Evolutionary conservation across 1,140 invertebrate species (phyloP), one percentile per base, ranked within the genome.

Genomic region (Meloidogyne floridensis): DNA sequence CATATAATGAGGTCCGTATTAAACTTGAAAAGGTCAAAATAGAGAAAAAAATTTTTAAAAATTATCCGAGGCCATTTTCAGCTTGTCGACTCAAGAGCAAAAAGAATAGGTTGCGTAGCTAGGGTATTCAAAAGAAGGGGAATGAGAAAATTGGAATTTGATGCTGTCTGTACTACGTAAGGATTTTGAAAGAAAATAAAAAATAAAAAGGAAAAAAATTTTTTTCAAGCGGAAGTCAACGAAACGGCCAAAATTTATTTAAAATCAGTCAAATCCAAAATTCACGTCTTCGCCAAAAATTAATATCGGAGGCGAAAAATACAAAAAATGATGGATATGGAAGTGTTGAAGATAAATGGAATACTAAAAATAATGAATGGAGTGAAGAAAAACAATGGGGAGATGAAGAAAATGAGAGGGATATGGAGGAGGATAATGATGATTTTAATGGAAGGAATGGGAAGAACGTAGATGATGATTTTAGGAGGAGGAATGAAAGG

Each of bases 101-200:
- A 8, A 18, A 69, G 77, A 42, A 79, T 79, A 32, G 77, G 77
- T 10, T 79, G 77, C 18, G 65, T 20, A 51, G 77, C 59, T 4
- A 20, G 77, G 18, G 2, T 79, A 4, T 79, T 65, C 54, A 79
- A 79, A 71, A 51, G 9, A 51, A n/a, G 65, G 15, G 18, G 18
- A 11, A 71, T 42, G 42, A 3, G 20, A 15, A 43, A 71, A 72
- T 71, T 79, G 20, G 47, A 72, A n/a, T 79, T 79, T 13, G 77
- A 69, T 18, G 77, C 42, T 20, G 13, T 79, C 10, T 79, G 77
- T 51, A 69, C 59, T 51, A 79, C 65, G 65, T 69, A 79, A 77
- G 3, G 3, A 43, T n/a, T 13, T 7, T 20, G 32, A 43, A 9
- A 2, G 15, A 43, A n/a, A n/a, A 51, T 54, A 18, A 20, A 65